A percentile compares a stretch with the other conserved stretches of the same genome.
These are phyloP conservation scores for Nomada ruficornis DNA, from an alignment of 2,888 invertebrate genomes.

Conservation along the genomic window DNA sequence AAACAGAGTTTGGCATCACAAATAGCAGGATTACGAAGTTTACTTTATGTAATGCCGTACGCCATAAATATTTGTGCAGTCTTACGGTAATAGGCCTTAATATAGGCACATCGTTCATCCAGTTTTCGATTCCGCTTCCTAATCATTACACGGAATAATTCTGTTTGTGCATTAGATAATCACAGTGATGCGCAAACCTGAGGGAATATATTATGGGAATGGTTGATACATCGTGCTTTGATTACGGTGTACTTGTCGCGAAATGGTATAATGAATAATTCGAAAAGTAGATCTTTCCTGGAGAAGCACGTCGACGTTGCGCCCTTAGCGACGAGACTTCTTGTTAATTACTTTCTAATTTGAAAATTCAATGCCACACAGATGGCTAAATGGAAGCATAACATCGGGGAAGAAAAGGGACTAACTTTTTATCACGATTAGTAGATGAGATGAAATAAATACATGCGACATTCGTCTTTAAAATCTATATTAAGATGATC, in stretches of 20 bases:
- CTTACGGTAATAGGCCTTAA: constrained; percentile 22
- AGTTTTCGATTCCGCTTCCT: constrained; percentile 21
- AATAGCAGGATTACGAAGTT: constrained; percentile 12
- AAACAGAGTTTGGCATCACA: constrained; percentile 11
- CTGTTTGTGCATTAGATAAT: constrained; percentile 45
- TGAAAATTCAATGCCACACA: background rate
- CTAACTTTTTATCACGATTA: too few species aligned
- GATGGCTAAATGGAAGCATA: too few species aligned
- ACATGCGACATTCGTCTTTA: too few species aligned
- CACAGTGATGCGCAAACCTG: background rate
- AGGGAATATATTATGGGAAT: constrained; percentile 6
- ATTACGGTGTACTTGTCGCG: constrained; percentile 6
- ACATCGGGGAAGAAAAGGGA: too few species aligned
- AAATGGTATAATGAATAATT: constrained; percentile 27
- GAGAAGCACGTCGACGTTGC: background rate
- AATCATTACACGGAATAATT: constrained; percentile 50
- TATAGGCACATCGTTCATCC: background rate
- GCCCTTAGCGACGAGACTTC: background rate
- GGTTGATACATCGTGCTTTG: background rate
- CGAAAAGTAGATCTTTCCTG: background rate
- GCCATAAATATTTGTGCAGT: background rate
- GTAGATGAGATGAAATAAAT: too few species aligned
- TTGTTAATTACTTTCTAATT: background rate
- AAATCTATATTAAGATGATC: too few species aligned
- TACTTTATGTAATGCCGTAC: constrained; percentile 12